Percentiles rank a stretch among this genome's conserved stretches.
Conservation (phyloP, 1,140 invertebrate genomes). For the Phymastichus coffea region DNA sequence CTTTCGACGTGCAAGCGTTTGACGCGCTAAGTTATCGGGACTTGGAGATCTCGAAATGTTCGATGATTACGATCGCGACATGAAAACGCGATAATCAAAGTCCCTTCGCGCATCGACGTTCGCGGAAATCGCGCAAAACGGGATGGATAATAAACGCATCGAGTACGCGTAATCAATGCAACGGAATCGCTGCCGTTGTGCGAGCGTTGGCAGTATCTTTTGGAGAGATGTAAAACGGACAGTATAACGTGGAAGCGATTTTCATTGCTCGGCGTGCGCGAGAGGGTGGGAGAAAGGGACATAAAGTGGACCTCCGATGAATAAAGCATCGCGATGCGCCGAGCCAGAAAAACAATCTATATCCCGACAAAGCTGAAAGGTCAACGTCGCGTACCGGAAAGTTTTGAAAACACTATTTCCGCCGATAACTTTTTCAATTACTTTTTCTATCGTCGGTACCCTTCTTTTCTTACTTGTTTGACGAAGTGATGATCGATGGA, state of each 20-base stretch:
- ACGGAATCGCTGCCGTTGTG: not conserved
- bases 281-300: no score
- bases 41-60: no score
- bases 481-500: no score
- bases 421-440: no score
- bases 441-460: no score
- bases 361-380: not conserved
- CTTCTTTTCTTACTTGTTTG: no score
- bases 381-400: slow-evolving; percentile 4
- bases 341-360: slow-evolving; percentile 24
- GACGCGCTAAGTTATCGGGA: not conserved
- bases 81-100: no score
- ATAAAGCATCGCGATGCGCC: slow-evolving; percentile 22
- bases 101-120: no score
- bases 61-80: no score
- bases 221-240: slow-evolving; percentile 3
- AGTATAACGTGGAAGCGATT: slow-evolving; percentile 4
- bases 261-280: slow-evolving; percentile 4
- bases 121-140: no score
- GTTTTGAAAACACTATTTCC: slow-evolving; percentile 1
- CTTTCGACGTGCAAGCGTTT: slow-evolving; percentile 24
- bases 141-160: no score
- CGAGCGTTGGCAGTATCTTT: not conserved
- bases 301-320: slow-evolving; percentile 16
- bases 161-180: slow-evolving; percentile 14